Evolutionary conservation across 2,113 vertebrate genomes (phyloP), one percentile per base, ranked within the genome.

Genomic region (Tragelaphus imberbis): DNA sequence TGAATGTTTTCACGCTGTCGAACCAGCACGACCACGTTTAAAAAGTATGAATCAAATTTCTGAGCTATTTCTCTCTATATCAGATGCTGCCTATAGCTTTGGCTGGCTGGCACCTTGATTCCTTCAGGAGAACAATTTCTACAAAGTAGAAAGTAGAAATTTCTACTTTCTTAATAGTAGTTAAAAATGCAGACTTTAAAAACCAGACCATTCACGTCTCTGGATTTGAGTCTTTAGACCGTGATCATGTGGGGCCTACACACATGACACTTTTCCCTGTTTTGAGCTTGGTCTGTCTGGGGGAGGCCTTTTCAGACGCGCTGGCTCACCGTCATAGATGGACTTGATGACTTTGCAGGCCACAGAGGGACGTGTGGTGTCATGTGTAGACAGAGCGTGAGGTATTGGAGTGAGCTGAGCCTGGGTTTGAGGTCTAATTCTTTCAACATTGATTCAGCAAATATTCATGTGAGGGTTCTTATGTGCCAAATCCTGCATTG

Each of bases 71-170:
- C 56, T 51, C 33, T 90, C 84, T 56, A 40, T 65, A 90, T 96
- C 77, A 88, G 95, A 91, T 71, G 75, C 80, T 84, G 86, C 82
- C 97, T 94, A 88, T 90, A 86, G 93, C 84, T 98, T 95, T 97
- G 97, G 96, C 95, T 58, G 10, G 71, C 90, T 96, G 98, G 95
- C 12, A 1, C 56, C 87, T 88, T 95, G 95, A 80, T 33, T 71
- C 86, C 97, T 97, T 96, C 6, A 1, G 97, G 77, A 96, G 97
- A 93, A 97, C 98, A 84, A 1, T 65, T 97, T 98, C 96, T 75
- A 97, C 98, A 90, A 80, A 96, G 87, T 86, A 68, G 63, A 65
- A n/a, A 65, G 65, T 71, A 36, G n/a, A 36, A 5, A 36, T 71
- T 21, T 36, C n/a, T 71, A 71, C 68, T 71, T 71, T 36, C 36